phyloP scores from a whole-genome alignment of 2,888 invertebrate genomes.

The Gandaritis pyraliata region DNA sequence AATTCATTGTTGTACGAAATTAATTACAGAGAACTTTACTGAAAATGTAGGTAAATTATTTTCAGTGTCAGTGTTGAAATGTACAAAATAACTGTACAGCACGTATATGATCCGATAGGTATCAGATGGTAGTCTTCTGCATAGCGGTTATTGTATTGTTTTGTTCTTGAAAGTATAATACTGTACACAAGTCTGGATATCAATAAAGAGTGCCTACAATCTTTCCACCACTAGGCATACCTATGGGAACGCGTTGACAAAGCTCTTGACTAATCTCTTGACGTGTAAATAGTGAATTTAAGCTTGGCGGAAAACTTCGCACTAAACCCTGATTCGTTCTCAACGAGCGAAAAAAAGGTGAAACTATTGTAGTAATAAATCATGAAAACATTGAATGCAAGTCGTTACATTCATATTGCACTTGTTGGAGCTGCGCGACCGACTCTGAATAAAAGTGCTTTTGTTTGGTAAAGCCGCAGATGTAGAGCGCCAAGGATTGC shows the following conservation, averaged over 20 bases:
- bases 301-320: conserved; percentile 2
- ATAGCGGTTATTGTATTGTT: too few relatives aligned
- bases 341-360: conserved; percentile 20
- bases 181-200: too few relatives aligned
- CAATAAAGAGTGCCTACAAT: too few relatives aligned
- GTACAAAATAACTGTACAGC: too few relatives aligned
- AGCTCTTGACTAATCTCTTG: background rate
- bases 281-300: background rate
- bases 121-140: too few relatives aligned
- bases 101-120: too few relatives aligned
- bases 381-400: conserved; percentile 40
- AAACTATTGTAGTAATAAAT: conserved; percentile 30
- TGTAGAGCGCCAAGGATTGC: conserved; percentile 13
- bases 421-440: conserved; percentile 40
- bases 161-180: too few relatives aligned
- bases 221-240: too few relatives aligned
- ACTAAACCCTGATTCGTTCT: conserved; percentile 4
- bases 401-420: conserved; percentile 47
- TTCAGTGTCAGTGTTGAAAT: too few relatives aligned
- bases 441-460: conserved; percentile 44
- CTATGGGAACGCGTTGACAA: background rate
- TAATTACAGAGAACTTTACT: background rate
- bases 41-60: background rate
- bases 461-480: conserved; percentile 33
- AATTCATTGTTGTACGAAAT: background rate